Conservation (phyloP, 2,113 vertebrate genomes). For the Morone chrysops region DNA sequence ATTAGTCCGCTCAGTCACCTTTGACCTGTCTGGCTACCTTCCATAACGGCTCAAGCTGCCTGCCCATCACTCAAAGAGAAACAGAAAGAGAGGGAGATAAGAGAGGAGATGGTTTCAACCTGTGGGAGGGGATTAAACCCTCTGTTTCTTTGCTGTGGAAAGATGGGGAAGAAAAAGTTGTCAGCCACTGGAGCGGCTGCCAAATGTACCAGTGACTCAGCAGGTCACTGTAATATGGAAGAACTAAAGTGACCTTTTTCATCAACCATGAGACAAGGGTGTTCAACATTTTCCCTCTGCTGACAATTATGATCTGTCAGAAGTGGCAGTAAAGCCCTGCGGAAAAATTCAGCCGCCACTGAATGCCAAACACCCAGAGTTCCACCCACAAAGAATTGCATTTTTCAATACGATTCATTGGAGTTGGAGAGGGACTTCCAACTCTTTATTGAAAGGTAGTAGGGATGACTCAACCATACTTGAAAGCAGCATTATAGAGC, state of each 20-base stretch:
- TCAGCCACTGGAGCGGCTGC: constrained; percentile 7
- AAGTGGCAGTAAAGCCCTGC: constrained; percentile 38
- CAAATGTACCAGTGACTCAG: constrained; percentile 46
- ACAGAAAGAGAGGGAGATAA: constrained; percentile 52
- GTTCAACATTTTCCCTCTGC: constrained; percentile 44
- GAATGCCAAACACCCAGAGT: constrained; percentile 51
- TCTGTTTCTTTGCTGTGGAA: constrained; percentile 48
- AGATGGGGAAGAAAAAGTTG: constrained; percentile 31
- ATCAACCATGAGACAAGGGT: constrained; percentile 49
- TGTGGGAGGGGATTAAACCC: constrained; percentile 66
- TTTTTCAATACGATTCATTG: constrained; percentile 20
- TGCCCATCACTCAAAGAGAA: constrained; percentile 72
- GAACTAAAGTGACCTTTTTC: constrained; percentile 53
- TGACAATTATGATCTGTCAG: constrained; percentile 66
- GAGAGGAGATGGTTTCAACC: constrained; percentile 61
- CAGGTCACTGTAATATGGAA: constrained; percentile 41
- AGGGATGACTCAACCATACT: constrained; percentile 48
- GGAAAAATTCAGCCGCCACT: not conserved
- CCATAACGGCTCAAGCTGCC: constrained; percentile 62
- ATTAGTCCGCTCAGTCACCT: constrained; percentile 78
- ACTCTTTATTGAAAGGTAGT: constrained; percentile 20
- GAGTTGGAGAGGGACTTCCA: constrained; percentile 31
- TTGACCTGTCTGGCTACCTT: constrained; percentile 68
- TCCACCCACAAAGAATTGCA: constrained; percentile 42
- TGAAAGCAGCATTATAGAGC: constrained; percentile 32